These are phyloP conservation scores for Drosophila siamana DNA, from an alignment of 2,888 invertebrate genomes.

Conservation along the genomic window DNA sequence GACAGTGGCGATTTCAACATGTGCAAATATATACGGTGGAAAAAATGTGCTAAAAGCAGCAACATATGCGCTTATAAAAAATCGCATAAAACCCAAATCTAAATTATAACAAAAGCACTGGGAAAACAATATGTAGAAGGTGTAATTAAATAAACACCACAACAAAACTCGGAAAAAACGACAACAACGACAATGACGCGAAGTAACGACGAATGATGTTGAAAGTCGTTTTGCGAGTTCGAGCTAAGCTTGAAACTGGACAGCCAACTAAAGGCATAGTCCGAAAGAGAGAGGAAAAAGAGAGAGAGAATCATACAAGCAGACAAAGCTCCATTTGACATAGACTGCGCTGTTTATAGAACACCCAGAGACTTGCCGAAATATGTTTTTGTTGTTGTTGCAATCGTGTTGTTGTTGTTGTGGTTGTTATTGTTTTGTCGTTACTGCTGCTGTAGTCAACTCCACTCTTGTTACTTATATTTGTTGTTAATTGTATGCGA, in stretches of 20 bases:
- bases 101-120: conserved; percentile 54
- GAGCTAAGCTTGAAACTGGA: conserved; percentile 52
- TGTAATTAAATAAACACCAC: conserved; percentile 65
- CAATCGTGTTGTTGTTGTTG: conserved; percentile 24
- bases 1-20: conserved; percentile 57
- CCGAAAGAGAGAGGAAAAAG: conserved; percentile 6
- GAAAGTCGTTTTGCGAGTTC: conserved; percentile 84
- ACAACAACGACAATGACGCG: conserved; percentile 36
- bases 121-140: conserved; percentile 46
- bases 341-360: conserved; percentile 30
- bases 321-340: conserved; percentile 34
- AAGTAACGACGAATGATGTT: conserved; percentile 70
- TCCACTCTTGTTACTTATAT: conserved; percentile 42
- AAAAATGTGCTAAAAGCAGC: conserved; percentile 41
- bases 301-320: conserved; percentile 3
- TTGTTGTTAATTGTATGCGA: conserved; percentile 30
- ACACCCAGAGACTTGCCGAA: conserved; percentile 44
- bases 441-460: conserved; percentile 36
- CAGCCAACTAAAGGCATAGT: conserved; percentile 8
- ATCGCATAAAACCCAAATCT: conserved; percentile 42
- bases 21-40: conserved; percentile 33
- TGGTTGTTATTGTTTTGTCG: conserved; percentile 34
- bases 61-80: conserved; percentile 15
- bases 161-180: conserved; percentile 26
- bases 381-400: conserved; percentile 20